phyloP scores from a whole-genome alignment of 2,113 vertebrate species.

The Puntigrus tetrazona region DNA sequence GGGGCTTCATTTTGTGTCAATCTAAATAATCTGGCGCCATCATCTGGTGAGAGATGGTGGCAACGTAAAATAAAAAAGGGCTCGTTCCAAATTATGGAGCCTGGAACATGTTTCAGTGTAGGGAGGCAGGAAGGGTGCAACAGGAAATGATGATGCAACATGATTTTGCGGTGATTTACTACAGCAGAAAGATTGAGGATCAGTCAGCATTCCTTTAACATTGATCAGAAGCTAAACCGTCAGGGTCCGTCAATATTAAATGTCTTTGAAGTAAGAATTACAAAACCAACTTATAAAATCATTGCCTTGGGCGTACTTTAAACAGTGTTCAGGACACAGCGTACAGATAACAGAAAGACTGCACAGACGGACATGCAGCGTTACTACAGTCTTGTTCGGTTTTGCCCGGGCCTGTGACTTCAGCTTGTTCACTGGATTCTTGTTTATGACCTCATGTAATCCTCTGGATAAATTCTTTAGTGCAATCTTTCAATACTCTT shows the following conservation, averaged over 20 bases:
- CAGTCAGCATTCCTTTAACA: background rate
- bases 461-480: background rate
- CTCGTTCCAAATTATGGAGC: background rate
- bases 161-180: background rate
- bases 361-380: background rate
- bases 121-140: constrained; percentile 44
- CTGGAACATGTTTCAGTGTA: background rate
- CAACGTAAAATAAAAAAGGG: background rate
- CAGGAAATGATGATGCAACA: constrained; percentile 45
- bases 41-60: constrained; percentile 31
- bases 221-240: background rate
- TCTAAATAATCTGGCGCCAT: constrained; percentile 29
- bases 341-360: background rate
- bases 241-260: background rate
- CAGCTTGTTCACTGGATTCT: constrained; percentile 6
- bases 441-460: constrained; percentile 18
- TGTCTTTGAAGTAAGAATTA: background rate
- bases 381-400: background rate
- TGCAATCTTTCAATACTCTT: background rate
- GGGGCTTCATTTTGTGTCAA: too few relatives aligned
- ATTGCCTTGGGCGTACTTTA: background rate
- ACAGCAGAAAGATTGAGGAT: background rate
- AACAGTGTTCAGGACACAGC: background rate
- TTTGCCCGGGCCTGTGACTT: constrained; percentile 26
- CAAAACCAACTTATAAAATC: background rate